Evolutionary conservation across 2,113 vertebrate genomes (phyloP), one percentile per base, ranked within the genome.

Genomic region (Ahaetulla prasina): DNA sequence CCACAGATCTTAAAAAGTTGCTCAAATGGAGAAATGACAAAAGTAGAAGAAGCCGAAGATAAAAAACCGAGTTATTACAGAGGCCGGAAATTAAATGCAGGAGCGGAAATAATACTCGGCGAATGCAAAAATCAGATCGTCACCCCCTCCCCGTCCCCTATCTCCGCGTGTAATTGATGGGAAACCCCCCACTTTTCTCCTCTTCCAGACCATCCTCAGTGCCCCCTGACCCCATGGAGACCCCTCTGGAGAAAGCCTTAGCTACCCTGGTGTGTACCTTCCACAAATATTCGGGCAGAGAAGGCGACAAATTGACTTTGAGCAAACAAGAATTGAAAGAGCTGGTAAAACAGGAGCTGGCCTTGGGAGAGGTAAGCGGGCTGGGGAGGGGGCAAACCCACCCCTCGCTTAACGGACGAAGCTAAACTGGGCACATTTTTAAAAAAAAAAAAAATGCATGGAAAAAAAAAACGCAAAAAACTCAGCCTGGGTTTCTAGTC

Each of bases 251-350:
- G 94, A 95, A 96, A 90, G 97, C 96, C 3, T 97, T 99, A 98
- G 97, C 98, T 92, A 98, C 98, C 80, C 96, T 99, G 95, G 98
- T 98, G 92, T 98, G 97, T 94, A 98, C 98, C 89, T 99, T 98
- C 96, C 98, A 98, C 95, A 98, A 98, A 95, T 98, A 99, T 30
- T 98, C 98, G 0, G 98, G 98, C 20, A 98, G 97, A 96, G 98
- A 99, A 94, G 98, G 98, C 0, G 97, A 98, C 97, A 98, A 98
- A 91, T 97, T 98, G 93, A 98, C 98, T 0, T 97, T 98, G 89
- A 98, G 98, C 94, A 94, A 97, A 88, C 96, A 93, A 0, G 98
- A 99, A 74, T 97, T 99, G n/a, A 98, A 98, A 96, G 98, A 98
- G 91, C 96, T 99, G 93, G 97, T 99, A 88, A 91, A 97, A 35